Percentiles rank a stretch among this genome's conserved stretches.
phyloP scores from a whole-genome alignment of 2,888 invertebrate species.

The Atrina japonica region DNA sequence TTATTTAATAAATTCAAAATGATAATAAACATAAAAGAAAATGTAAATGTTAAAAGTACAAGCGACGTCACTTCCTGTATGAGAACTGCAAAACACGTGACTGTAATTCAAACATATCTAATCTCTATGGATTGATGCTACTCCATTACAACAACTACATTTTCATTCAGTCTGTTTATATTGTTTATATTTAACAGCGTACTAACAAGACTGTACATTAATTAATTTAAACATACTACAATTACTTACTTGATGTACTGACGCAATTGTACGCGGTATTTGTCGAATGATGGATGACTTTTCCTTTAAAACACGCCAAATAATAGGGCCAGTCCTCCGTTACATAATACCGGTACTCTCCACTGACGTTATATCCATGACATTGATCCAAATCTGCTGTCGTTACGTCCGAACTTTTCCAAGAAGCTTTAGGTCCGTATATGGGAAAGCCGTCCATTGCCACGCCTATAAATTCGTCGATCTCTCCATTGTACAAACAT shows the following conservation, averaged over 20 bases:
- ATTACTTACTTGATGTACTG: slow-evolving; percentile 16
- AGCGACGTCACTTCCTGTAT: too few relatives aligned
- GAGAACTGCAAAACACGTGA: too few relatives aligned
- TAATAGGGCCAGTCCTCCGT: slow-evolving; percentile 28
- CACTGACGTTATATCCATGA: slow-evolving; percentile 10
- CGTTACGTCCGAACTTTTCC: too few relatives aligned
- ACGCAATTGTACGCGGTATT: slow-evolving; percentile 9
- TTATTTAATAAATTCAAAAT: too few relatives aligned
- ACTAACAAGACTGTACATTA: not conserved
- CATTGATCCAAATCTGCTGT: slow-evolving; percentile 27
- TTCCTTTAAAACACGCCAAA: slow-evolving; percentile 25
- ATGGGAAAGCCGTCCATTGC: slow-evolving; percentile 55
- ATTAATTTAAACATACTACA: not conserved
- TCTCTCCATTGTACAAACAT: slow-evolving; percentile 34
- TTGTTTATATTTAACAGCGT: too few relatives aligned
- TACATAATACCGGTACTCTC: slow-evolving; percentile 22
- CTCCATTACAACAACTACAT: too few relatives aligned
- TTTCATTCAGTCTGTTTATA: too few relatives aligned
- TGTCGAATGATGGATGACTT: not conserved
- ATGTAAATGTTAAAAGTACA: too few relatives aligned
- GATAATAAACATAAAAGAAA: too few relatives aligned
- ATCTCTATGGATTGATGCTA: too few relatives aligned
- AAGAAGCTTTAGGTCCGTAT: slow-evolving; percentile 46
- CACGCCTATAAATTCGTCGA: slow-evolving; percentile 50
- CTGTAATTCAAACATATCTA: too few relatives aligned